Evolutionary conservation across 2,797 vertebrate species (phyloP).

Genomic region (Margarornis squamiger): DNA sequence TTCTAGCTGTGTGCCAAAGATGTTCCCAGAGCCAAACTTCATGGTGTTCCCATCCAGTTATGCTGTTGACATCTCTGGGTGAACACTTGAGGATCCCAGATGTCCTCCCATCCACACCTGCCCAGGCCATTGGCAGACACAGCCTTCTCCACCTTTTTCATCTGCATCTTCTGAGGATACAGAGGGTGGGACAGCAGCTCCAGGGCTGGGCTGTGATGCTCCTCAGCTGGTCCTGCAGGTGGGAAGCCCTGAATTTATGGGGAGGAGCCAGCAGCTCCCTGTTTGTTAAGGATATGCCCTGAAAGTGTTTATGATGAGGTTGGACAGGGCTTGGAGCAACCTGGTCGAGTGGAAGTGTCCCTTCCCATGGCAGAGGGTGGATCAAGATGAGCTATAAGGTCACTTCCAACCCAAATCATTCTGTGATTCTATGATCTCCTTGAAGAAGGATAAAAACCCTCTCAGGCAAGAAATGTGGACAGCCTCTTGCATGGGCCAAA

Average conservation of each 20-base stretch:
- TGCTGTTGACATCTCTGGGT: not conserved
- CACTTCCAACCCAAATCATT: not conserved
- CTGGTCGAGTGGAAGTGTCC: not conserved
- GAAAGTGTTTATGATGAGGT: not conserved
- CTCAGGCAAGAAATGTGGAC: not conserved
- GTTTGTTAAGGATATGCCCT: not conserved
- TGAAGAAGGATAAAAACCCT: not conserved
- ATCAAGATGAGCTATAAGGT: not conserved
- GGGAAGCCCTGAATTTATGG: not conserved
- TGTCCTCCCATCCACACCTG: not conserved
- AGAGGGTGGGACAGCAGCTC: not conserved
- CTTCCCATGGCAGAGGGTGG: not conserved
- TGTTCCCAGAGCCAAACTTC: not conserved
- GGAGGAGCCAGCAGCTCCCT: not conserved
- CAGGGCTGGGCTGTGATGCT: not conserved
- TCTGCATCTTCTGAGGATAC: not conserved
- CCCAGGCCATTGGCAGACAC: not conserved
- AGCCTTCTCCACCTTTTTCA: not conserved
- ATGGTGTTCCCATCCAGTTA: not conserved
- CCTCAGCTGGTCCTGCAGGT: not conserved
- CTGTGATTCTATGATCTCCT: not conserved
- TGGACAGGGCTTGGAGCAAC: fast-evolving
- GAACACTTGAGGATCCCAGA: not conserved
- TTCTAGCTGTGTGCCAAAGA: not conserved
- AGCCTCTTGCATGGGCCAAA: not conserved